Evolutionary conservation across 2,888 invertebrate genomes (phyloP), one percentile per base, ranked within the genome.

Genomic region (Polydrusus cervinus): DNA sequence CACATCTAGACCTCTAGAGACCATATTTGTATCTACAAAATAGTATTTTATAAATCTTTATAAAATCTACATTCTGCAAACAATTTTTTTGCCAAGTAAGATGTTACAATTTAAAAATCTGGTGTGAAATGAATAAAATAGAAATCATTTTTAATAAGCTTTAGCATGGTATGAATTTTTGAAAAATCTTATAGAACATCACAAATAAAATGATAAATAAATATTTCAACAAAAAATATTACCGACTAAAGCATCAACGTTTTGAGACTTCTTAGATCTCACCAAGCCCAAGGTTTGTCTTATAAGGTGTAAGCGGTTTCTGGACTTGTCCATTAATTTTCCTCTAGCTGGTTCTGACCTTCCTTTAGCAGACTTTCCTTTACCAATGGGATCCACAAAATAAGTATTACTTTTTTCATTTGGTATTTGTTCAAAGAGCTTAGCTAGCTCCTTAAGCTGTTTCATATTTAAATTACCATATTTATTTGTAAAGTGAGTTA

Each of bases 291-390:
- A 34, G 16, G 45, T 45, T 34, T 25, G 10, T 49, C 64, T 47
- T 16, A 64, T 47, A 0, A 64, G 34, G 11, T 47, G 49, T 49
- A 49, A 49, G 1, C 64, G 14, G 7, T 64, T 64, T 16, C 64
- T 47, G n/a, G 18, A 47, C 18, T 64, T 64, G 11, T 64, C 64
- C 64, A 64, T 64, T 3, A 64, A 14, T 64, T 64, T 64, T 14
- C 64, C 64, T 11, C 64, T 64, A 10, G 64, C 64, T 10, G 64
- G 64, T 64, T 64, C 64, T 30, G 64, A 64, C 13, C 49, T 64
- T 47, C 64, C 64, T 64, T 64, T 64, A 16, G 49, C 30, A 11
- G 64, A 64, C 25, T 64, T 34, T 30, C 49, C 30, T 30, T 64
- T 64, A 13, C 64, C 49, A 34, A 64, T n/a, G n/a, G 64, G 64